These are phyloP conservation scores for Drosophila pseudoobscura DNA, from an alignment of 1,140 invertebrate species.

Conservation along the genomic window DNA sequence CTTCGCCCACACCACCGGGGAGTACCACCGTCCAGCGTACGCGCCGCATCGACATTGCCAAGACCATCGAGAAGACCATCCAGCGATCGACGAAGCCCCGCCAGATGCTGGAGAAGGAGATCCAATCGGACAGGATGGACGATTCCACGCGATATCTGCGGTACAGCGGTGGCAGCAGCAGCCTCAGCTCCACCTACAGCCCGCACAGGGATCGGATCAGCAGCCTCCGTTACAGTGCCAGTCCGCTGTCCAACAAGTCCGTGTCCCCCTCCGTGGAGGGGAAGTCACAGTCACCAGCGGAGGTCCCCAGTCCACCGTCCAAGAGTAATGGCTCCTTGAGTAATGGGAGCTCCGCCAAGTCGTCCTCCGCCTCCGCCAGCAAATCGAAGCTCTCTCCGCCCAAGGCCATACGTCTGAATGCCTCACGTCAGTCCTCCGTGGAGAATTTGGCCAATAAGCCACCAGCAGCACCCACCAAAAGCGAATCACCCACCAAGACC, in stretches of 20 bases:
- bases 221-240: constrained; percentile 78
- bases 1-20: constrained; percentile 89
- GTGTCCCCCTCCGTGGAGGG: too few species aligned
- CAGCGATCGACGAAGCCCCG: constrained; percentile 85
- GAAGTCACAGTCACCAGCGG: neutral
- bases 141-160: constrained; percentile 86
- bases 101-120: constrained; percentile 86
- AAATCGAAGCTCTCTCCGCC: constrained; percentile 79
- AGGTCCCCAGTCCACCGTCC: constrained; percentile 43
- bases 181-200: constrained; percentile 86
- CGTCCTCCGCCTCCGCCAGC: constrained; percentile 9
- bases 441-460: constrained; percentile 83
- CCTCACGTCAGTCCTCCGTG: constrained; percentile 71
- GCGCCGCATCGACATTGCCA: constrained; percentile 88
- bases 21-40: constrained; percentile 85
- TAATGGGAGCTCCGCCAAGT: constrained; percentile 11
- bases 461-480: constrained; percentile 85
- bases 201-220: constrained; percentile 86
- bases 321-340: constrained; percentile 31
- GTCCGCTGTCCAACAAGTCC: constrained; percentile 39
- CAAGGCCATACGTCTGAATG: constrained; percentile 59
- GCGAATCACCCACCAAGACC: constrained; percentile 82
- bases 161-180: constrained; percentile 84
- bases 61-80: constrained; percentile 88
- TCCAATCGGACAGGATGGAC: constrained; percentile 88